Conservation (phyloP, 2,888 invertebrate species). For the Coelinius sp. region DNA sequence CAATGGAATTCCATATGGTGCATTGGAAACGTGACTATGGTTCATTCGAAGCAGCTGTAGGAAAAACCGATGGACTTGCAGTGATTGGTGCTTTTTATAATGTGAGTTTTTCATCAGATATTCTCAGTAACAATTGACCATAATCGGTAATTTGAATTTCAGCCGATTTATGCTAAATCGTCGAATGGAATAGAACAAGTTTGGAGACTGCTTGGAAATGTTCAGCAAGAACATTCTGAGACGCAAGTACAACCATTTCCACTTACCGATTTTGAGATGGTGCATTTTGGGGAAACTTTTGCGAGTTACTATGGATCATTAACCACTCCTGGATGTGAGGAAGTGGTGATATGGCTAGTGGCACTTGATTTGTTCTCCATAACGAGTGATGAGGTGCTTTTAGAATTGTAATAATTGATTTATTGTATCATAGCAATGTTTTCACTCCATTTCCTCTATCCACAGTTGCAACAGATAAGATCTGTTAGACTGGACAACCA, state of each 20-base stretch:
- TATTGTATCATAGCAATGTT: neutral
- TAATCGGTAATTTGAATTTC: neutral
- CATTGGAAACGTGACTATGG: slow-evolving; percentile 26
- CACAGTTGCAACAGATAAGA: neutral
- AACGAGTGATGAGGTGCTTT: neutral
- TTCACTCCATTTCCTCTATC: neutral
- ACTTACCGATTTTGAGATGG: neutral
- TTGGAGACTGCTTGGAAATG: neutral
- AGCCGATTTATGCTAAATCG: neutral
- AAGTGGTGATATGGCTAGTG: slow-evolving; percentile 66
- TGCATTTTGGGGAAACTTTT: slow-evolving; percentile 41
- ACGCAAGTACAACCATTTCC: slow-evolving; percentile 5
- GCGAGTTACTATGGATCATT: slow-evolving; percentile 72
- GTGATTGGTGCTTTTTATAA: slow-evolving; percentile 15
- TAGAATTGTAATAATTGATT: neutral
- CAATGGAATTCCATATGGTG: slow-evolving; percentile 26
- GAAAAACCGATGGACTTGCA: neutral
- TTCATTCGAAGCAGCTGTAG: slow-evolving; percentile 15
- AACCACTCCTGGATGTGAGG: slow-evolving; percentile 72
- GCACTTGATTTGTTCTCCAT: neutral
- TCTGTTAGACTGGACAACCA: neutral
- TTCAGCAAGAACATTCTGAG: neutral
- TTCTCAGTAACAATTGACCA: neutral
- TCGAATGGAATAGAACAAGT: neutral
- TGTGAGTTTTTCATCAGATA: no score